These are phyloP conservation scores for Micrastur ruficollis DNA, from an alignment of 2,797 vertebrate genomes.

Conservation along the genomic window DNA sequence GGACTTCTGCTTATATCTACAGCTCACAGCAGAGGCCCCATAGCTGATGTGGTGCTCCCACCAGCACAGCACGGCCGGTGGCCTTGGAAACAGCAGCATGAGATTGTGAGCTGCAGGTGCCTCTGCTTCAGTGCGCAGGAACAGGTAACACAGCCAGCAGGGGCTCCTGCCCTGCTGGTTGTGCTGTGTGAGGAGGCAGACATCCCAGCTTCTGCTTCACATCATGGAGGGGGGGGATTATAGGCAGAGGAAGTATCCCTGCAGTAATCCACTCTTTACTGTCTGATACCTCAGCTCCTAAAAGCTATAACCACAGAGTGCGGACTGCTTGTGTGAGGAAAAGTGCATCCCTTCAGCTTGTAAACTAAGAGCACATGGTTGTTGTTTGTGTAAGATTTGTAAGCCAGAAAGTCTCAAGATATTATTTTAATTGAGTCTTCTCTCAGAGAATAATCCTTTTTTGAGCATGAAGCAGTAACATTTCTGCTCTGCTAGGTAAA, in stretches of 20 bases:
- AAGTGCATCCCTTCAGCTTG: background rate
- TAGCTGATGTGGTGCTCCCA: background rate
- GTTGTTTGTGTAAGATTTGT: background rate
- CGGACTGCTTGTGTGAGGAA: background rate
- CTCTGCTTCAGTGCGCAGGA: rapidly evolving
- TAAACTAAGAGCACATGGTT: background rate
- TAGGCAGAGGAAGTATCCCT: background rate
- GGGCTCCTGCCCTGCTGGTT: background rate
- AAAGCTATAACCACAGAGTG: background rate
- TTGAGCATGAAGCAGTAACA: background rate
- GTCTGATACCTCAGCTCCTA: background rate
- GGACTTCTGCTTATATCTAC: background rate
- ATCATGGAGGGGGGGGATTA: background rate
- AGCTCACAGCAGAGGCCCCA: too few relatives aligned
- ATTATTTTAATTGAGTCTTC: background rate
- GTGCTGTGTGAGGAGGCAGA: background rate
- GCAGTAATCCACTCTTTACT: background rate
- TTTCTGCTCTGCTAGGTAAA: background rate
- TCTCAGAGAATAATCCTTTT: background rate
- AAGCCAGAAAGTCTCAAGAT: background rate
- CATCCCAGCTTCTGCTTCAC: background rate
- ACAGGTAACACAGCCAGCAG: rapidly evolving
- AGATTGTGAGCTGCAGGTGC: background rate
- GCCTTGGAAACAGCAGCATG: background rate
- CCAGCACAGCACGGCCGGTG: rapidly evolving